Evolutionary conservation across 2,113 vertebrate species (phyloP).

Genomic region (Engystomops pustulosus): DNA sequence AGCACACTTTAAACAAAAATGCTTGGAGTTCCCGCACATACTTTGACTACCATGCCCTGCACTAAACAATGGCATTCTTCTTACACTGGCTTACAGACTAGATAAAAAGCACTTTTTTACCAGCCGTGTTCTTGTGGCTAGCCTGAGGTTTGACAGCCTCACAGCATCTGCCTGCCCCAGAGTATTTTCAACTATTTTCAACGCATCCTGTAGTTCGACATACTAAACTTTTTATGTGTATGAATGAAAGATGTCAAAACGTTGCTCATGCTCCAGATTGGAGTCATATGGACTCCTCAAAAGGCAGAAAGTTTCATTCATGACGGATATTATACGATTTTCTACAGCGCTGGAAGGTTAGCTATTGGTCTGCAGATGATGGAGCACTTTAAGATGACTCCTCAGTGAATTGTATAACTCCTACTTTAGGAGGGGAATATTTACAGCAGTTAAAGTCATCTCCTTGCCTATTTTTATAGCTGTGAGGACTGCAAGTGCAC

Average conservation of each 20-base stretch:
- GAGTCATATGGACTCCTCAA: no score
- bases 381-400: conserved; percentile 16
- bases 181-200: conserved; percentile 57
- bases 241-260: conserved; percentile 65
- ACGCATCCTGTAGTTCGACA: conserved; percentile 48
- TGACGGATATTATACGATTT: conserved; percentile 57
- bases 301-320: conserved; percentile 50
- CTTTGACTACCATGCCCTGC: conserved; percentile 77
- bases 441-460: conserved; percentile 14
- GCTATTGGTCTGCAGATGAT: conserved; percentile 16
- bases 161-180: conserved; percentile 64
- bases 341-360: conserved; percentile 17
- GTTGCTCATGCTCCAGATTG: conserved; percentile 50
- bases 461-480: conserved; percentile 31
- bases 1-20: conserved; percentile 82
- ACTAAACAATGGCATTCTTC: conserved; percentile 81
- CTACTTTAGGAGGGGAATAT: conserved; percentile 17
- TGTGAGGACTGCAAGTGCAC: conserved; percentile 45
- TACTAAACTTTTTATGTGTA: conserved; percentile 61
- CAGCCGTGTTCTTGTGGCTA: conserved; percentile 4
- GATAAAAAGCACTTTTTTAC: conserved; percentile 64
- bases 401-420: conserved; percentile 14
- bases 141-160: conserved; percentile 62
- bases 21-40: conserved; percentile 77
- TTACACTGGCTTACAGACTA: conserved; percentile 72